These are phyloP conservation scores for Brachionus paranguensis DNA, from an alignment of 1,140 invertebrate genomes.

Conservation along the genomic window DNA sequence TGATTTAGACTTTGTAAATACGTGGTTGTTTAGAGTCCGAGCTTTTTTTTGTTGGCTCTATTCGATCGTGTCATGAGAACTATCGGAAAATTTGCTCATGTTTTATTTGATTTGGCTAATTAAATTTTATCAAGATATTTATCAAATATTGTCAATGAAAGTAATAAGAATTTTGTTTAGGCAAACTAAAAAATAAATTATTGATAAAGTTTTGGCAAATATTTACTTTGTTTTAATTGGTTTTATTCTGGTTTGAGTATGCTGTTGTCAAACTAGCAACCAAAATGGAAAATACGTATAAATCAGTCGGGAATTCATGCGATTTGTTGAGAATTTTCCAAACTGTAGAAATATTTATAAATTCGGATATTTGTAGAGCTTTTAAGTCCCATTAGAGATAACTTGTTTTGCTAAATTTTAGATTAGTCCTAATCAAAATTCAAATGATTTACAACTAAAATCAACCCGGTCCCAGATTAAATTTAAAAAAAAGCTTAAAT, in stretches of 20 bases:
- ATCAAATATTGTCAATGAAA: slow-evolving; percentile 27
- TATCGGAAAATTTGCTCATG: background rate
- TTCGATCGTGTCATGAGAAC: background rate
- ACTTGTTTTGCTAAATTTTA: background rate
- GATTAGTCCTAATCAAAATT: background rate
- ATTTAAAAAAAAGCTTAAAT: background rate
- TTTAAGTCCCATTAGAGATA: background rate
- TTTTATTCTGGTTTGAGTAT: slow-evolving; percentile 2
- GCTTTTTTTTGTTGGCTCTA: background rate
- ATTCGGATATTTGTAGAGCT: background rate
- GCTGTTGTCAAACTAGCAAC: background rate
- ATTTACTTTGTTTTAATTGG: slow-evolving; percentile 16
- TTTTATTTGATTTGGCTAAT: slow-evolving; percentile 34
- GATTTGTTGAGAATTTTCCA: background rate
- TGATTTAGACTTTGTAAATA: slow-evolving; percentile 20
- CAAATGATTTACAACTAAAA: background rate
- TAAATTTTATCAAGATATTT: slow-evolving; percentile 34
- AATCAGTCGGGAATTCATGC: background rate
- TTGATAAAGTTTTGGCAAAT: slow-evolving; percentile 19
- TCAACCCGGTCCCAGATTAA: background rate
- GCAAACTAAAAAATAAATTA: slow-evolving; percentile 16
- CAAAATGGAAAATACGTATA: background rate
- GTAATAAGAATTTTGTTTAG: slow-evolving; percentile 32
- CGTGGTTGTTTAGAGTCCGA: background rate
- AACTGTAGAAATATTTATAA: background rate